Percentiles rank a stretch among this genome's conserved stretches.
Conservation (phyloP, 2,797 vertebrate genomes). For the Erpetoichthys calabaricus region DNA sequence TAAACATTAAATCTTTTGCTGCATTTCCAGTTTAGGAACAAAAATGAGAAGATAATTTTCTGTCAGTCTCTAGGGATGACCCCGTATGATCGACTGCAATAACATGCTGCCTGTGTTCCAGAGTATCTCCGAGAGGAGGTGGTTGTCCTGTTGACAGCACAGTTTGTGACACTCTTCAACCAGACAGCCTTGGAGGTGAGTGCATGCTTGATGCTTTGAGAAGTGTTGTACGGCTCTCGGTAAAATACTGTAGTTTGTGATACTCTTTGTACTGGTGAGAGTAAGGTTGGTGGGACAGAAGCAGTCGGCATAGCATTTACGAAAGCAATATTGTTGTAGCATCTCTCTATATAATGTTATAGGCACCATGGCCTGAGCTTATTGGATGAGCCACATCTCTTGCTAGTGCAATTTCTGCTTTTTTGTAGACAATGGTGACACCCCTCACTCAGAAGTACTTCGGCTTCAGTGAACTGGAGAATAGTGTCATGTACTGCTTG, state of each 20-base stretch:
- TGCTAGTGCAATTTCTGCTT: not conserved
- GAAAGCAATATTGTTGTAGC: not conserved
- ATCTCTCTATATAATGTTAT: too few species aligned
- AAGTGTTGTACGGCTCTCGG: not conserved
- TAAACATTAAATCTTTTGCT: not conserved
- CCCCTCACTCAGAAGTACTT: constrained; percentile 66
- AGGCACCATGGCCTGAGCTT: too few species aligned
- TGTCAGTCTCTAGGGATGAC: not conserved
- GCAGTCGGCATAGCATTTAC: not conserved
- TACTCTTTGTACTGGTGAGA: not conserved
- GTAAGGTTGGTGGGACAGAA: not conserved
- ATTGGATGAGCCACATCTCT: not conserved
- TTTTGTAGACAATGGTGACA: constrained; percentile 64
- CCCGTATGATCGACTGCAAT: too few species aligned
- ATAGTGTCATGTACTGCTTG: constrained; percentile 68
- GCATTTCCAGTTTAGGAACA: not conserved
- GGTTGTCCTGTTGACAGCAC: constrained; percentile 59
- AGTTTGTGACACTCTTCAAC: constrained; percentile 72
- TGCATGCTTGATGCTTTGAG: not conserved
- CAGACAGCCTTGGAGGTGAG: constrained; percentile 68
- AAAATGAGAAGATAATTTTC: too few species aligned
- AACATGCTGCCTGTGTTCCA: constrained; percentile 17
- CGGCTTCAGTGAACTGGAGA: constrained; percentile 64
- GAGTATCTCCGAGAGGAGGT: constrained; percentile 67
- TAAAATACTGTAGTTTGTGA: not conserved